Conservation (phyloP, 2,888 invertebrate genomes). For the Amiota communis region DNA sequence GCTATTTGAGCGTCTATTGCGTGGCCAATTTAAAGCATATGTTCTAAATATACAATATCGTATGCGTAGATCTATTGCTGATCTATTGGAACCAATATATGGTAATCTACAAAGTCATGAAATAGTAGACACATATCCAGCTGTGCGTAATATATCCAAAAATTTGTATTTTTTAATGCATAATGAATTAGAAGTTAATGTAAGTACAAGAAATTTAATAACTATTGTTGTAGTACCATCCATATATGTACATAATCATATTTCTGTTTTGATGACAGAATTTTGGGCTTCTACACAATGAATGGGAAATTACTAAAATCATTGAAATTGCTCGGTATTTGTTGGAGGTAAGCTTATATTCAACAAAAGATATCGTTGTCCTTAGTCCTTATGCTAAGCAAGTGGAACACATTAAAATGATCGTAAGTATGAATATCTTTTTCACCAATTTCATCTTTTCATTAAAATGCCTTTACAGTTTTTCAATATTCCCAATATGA, state of each 20-base stretch:
- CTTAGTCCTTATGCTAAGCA: conserved; percentile 72
- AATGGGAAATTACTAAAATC: conserved; percentile 47
- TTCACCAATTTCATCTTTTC: neutral
- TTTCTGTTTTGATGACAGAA: conserved; percentile 27
- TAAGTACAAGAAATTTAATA: too few relatives aligned
- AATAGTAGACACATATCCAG: conserved; percentile 73
- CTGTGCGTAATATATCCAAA: conserved; percentile 77
- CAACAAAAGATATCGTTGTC: conserved; percentile 80
- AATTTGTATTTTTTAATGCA: conserved; percentile 82
- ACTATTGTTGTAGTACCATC: too few relatives aligned
- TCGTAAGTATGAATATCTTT: conserved; percentile 36
- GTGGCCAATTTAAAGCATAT: conserved; percentile 78
- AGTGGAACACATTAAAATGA: conserved; percentile 45
- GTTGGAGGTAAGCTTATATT: conserved; percentile 75
- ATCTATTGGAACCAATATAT: conserved; percentile 81
- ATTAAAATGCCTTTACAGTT: conserved; percentile 26
- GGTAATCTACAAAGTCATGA: conserved; percentile 77
- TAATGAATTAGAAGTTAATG: conserved; percentile 74
- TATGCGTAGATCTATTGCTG: conserved; percentile 80
- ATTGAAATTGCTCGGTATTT: conserved; percentile 47
- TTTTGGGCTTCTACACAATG: conserved; percentile 45
- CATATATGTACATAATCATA: too few relatives aligned
- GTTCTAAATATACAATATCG: conserved; percentile 81
- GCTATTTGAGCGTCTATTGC: conserved; percentile 86
- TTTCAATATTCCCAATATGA: conserved; percentile 24